Conservation (phyloP, 1,140 invertebrate species). For the Dolichoris vasculosae region DNA sequence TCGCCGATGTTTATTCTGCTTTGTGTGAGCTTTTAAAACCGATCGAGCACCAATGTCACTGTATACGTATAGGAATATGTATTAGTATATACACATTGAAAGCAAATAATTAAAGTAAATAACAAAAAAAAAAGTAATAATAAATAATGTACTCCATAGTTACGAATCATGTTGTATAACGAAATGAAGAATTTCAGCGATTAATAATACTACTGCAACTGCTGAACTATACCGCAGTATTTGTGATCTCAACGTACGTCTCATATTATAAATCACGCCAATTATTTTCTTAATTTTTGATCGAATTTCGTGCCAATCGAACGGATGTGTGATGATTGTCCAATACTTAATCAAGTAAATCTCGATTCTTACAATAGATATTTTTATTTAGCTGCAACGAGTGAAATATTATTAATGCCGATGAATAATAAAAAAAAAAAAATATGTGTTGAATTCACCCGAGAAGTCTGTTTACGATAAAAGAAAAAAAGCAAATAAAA, state of each 20-base stretch:
- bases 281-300: slow-evolving; percentile 38
- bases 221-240: slow-evolving; percentile 41
- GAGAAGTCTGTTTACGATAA: slow-evolving; percentile 30
- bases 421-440: slow-evolving; percentile 3
- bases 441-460: slow-evolving; percentile 3
- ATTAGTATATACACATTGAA: slow-evolving; percentile 9
- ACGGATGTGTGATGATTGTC: slow-evolving; percentile 36
- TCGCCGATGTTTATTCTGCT: slow-evolving; percentile 17
- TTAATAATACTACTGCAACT: slow-evolving; percentile 37
- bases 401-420: not conserved
- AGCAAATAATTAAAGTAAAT: slow-evolving; percentile 43
- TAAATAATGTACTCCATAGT: slow-evolving; percentile 32
- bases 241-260: slow-evolving; percentile 51
- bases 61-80: slow-evolving; percentile 33
- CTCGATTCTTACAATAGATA: slow-evolving; percentile 22
- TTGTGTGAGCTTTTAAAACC: slow-evolving; percentile 16
- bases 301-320: slow-evolving; percentile 48
- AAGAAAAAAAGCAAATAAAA: not conserved
- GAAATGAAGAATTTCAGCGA: slow-evolving; percentile 38
- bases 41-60: slow-evolving; percentile 16
- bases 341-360: slow-evolving; percentile 40
- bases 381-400: slow-evolving; percentile 7
- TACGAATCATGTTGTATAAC: slow-evolving; percentile 12
- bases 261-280: slow-evolving; percentile 32
- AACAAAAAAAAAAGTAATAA: too few relatives aligned